Percentiles rank a stretch among this genome's conserved stretches.
These are phyloP conservation scores for Lycaon pictus DNA, from an alignment of 2,113 vertebrate genomes.

Conservation along the genomic window DNA sequence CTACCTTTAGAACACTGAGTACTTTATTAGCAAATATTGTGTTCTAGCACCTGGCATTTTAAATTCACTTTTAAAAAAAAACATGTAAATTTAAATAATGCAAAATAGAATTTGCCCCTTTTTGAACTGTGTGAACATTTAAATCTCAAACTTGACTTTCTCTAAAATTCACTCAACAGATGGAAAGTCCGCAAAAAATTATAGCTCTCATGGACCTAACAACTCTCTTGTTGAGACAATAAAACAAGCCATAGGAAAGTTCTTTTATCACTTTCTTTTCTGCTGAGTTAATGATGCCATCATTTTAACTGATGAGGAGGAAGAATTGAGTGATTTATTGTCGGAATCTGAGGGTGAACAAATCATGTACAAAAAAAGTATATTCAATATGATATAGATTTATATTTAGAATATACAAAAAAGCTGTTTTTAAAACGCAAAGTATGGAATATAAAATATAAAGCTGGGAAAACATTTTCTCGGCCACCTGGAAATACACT, in stretches of 20 bases:
- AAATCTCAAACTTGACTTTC: constrained; percentile 40
- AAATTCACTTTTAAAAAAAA: not conserved
- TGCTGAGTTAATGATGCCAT: constrained; percentile 46
- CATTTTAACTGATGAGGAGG: constrained; percentile 23
- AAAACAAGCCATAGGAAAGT: constrained; percentile 4
- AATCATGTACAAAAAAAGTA: not conserved
- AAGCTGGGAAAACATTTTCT: not conserved
- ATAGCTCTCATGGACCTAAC: not conserved
- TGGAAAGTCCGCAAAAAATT: constrained; percentile 31
- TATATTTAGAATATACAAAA: constrained; percentile 7
- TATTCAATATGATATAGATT: not conserved
- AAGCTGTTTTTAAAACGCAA: not conserved
- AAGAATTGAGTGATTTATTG: not conserved
- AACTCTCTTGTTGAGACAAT: constrained; percentile 33
- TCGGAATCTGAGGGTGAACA: not conserved
- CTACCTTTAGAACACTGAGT: not conserved
- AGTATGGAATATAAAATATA: constrained; percentile 5
- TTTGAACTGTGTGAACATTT: constrained; percentile 39
- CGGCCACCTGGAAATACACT: not conserved
- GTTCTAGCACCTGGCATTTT: not conserved
- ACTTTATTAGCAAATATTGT: not conserved
- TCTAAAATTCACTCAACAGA: constrained; percentile 15
- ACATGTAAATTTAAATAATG: not conserved
- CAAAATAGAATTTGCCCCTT: constrained; percentile 16
- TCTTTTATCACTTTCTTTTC: constrained; percentile 22